Base-by-base conservation (phyloP, 2,888 invertebrate genomes). In the Volucella inanis region DNA sequence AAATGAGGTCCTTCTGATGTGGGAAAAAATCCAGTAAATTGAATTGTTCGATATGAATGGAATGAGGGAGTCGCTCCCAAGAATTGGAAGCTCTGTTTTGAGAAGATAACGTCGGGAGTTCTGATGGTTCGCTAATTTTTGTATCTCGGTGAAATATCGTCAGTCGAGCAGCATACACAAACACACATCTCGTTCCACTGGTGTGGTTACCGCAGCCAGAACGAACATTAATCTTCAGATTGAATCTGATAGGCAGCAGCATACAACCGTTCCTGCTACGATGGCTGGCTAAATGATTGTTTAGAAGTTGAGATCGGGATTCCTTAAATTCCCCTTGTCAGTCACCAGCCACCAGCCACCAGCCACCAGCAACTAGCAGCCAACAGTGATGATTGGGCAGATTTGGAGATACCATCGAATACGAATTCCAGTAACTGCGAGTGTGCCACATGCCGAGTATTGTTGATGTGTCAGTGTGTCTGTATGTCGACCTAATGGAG, bases 1-100 rank as follows among this genome's bases (percentile, higher is more conserved):
- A 85, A 85, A 85, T 85, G 85, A 85, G 85, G 71, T 85, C 85
- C 85, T 81, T 85, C 81, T 85, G 85, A 85, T 85, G 85, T 85
- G 85, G 85, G 81, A 85, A 85, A 85, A 81, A 85, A 72, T 61
- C 18, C 57, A 76, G 81, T 64, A 85, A 85, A 85, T 85, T 85
- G 77, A 85, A 85, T 85, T 85, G 85, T 85, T 77, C 68, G 22
- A 74, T 59, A 47, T 41, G 41, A 31, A 76, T 45, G 64, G 72
- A 45, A 22, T 18, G 62, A 31, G 31, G 67, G 68, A 45, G 55
- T 31, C 55, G 22, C 12, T 18, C 45, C 18, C 31, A 31, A 31
- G 31, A 6, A 31, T 31, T 31, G 6, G 31, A 72, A 67, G 70
- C 72, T 67, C 81, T 85, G 85, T 81, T 81, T 61, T 57, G 57